Evolutionary conservation across 2,888 invertebrate genomes (phyloP).

Genomic region (Rhynchonema sp.): DNA sequence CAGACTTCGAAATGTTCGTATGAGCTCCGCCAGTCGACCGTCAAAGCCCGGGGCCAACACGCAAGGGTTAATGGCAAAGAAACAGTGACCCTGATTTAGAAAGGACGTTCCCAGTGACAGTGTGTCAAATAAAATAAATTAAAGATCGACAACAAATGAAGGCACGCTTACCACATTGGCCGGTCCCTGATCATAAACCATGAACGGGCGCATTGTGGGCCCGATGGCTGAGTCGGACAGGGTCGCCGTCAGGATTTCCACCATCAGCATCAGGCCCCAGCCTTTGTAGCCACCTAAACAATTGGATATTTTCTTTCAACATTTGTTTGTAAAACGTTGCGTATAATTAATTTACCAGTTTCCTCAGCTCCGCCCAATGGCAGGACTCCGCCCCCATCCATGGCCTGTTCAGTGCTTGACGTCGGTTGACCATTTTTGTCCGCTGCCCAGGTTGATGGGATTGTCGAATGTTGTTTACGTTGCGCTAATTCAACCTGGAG

Average conservation of each 20-base stretch:
- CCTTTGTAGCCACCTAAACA: constrained; percentile 57
- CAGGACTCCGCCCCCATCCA: constrained; percentile 21
- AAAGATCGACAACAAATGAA: not conserved
- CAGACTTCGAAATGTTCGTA: constrained; percentile 21
- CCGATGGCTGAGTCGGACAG: constrained; percentile 46
- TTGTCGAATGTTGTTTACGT: not conserved
- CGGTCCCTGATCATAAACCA: not conserved
- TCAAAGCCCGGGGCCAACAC: constrained; percentile 25
- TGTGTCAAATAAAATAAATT: too few relatives aligned
- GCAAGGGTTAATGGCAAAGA: constrained; percentile 25
- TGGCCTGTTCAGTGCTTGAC: constrained; percentile 20
- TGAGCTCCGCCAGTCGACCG: constrained; percentile 18
- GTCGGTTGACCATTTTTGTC: constrained; percentile 7
- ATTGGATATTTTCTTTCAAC: too few relatives aligned
- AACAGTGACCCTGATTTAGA: constrained; percentile 22
- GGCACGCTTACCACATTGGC: constrained; percentile 26
- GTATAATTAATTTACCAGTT: constrained; percentile 9
- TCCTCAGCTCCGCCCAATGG: constrained; percentile 30
- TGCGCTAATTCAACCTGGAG: not conserved
- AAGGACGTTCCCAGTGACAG: too few relatives aligned
- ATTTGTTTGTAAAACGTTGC: too few relatives aligned
- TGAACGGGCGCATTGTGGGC: not conserved
- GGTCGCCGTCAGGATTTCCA: constrained; percentile 65
- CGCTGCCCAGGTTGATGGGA: not conserved
- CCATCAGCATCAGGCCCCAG: constrained; percentile 60